A percentile compares a stretch with the other conserved stretches of the same genome.
phyloP scores from a whole-genome alignment of 1,140 invertebrate species.

The Drosophila mauritiana region DNA sequence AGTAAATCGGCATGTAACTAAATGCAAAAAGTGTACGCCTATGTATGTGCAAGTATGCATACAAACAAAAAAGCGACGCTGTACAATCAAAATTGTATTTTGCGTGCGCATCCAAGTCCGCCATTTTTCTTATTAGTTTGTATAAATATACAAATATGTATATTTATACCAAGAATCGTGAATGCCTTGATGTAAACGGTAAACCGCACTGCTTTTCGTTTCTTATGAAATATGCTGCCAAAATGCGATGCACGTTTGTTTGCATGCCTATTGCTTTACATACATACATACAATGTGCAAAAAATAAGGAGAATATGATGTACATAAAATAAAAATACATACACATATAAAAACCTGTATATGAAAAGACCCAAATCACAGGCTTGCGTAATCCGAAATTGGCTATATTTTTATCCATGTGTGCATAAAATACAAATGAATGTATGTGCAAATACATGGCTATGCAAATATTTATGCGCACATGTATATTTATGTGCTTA shows the following conservation, averaged over 20 bases:
- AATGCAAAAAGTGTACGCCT: constrained; percentile 35
- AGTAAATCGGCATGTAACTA: constrained; percentile 13
- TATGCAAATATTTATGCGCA: constrained; percentile 16
- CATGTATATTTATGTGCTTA: constrained; percentile 26
- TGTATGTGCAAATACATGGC: constrained; percentile 20
- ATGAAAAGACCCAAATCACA: constrained; percentile 36
- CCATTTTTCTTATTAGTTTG: constrained; percentile 73
- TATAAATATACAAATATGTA: constrained; percentile 34
- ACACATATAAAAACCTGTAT: constrained; percentile 40
- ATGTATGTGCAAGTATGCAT: constrained; percentile 32
- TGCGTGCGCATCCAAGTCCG: constrained; percentile 77
- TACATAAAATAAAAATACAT: constrained; percentile 1
- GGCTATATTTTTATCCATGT: constrained; percentile 33
- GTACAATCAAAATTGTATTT: constrained; percentile 69
- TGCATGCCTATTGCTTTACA: constrained; percentile 10
- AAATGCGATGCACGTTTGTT: constrained; percentile 15
- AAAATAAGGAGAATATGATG: no score
- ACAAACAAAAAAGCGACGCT: constrained; percentile 53
- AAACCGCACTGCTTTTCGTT: background rate
- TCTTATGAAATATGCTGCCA: background rate
- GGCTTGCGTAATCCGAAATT: constrained; percentile 72
- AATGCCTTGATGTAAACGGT: constrained; percentile 12
- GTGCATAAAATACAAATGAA: constrained; percentile 21
- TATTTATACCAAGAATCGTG: constrained; percentile 22
- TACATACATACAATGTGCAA: constrained; percentile 2